A percentile compares a stretch with the other conserved stretches of the same genome.
These are phyloP conservation scores for Passerculus sandwichensis DNA, from an alignment of 2,797 vertebrate genomes.

Conservation along the genomic window DNA sequence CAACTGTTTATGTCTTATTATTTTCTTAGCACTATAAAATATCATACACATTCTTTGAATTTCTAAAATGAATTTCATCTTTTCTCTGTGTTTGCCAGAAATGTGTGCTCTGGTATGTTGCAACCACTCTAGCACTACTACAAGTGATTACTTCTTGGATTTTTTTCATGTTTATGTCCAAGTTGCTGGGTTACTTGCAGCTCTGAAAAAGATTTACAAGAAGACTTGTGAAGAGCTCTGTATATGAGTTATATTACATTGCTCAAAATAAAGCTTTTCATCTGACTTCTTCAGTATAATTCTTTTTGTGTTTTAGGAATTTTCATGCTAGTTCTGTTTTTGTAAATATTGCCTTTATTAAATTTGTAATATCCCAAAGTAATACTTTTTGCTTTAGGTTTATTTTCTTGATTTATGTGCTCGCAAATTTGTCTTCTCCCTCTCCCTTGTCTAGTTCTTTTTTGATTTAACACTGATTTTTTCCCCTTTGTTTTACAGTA, in stretches of 20 bases:
- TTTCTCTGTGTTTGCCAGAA: not conserved
- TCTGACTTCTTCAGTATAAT: not conserved
- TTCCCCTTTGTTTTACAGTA: not conserved
- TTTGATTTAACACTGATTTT: not conserved
- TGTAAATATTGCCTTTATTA: not conserved
- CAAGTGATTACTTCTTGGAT: not conserved
- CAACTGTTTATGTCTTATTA: not conserved
- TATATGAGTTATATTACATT: not conserved
- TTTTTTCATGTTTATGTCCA: not conserved
- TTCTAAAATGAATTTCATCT: not conserved
- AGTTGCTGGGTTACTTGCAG: not conserved
- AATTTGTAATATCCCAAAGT: not conserved
- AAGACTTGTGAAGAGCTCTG: not conserved
- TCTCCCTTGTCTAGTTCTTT: not conserved
- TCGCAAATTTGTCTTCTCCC: not conserved
- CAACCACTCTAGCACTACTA: not conserved
- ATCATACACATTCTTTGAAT: not conserved
- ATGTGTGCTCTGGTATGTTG: not conserved
- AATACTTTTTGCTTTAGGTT: not conserved
- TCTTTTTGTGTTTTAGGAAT: not conserved
- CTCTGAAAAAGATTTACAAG: not conserved
- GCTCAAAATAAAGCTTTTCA: not conserved
- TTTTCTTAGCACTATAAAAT: not conserved
- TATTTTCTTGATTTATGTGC: not conserved
- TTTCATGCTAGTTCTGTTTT: not conserved